Base-by-base conservation (phyloP, 23 tunicate species). In the Halocynthia aurantium region DNA sequence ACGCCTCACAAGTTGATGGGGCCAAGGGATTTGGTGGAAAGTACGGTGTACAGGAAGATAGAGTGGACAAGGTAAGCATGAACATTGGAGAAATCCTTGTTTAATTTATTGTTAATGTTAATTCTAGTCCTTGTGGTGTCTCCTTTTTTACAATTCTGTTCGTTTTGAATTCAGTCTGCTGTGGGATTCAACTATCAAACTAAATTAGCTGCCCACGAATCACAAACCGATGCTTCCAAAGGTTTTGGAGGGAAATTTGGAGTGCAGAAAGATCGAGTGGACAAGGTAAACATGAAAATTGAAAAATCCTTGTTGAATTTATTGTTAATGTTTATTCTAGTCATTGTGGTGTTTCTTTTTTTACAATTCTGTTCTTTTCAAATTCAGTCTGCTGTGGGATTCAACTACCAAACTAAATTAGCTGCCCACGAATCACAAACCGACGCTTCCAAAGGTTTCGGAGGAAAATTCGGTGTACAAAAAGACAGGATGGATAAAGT, bases 171-270 rank as follows among this genome's bases (percentile, higher is more conserved):
- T 31, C 53, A 77, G 77, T 78, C 85, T 6, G 98, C 98, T 17
- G 84, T 83, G 7, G 88, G 82, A n/a, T 80, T 78, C 57, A 50
- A 57, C 9, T 86, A 92, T 6, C 72, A 77, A 40, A 56, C 71
- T 7, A 86, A 92, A 68, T 77, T 92, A 31, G 88, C 92, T 56
- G 86, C 82, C n/a, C 99, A 96, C 71, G 54, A 55, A 8, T 96
- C 99, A 53, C 99, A 96, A 73, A 75, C 69, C 53, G 99, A 96
- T 82, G 93, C 87, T 53, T 64, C 93, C 10, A 90, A 90, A 70
- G 99, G 99, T 44, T 96, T 96, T 76, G 99, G 99, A 31, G 99
- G 99, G 20, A 96, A 96, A 71, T 96, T 63, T 83, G 99, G 99
- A 0, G 99, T 96, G 6, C 89, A 89, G 58, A 77, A 75, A 70